Base-by-base conservation (phyloP, 2,113 vertebrate genomes). In the Formicarius rufipectus region DNA sequence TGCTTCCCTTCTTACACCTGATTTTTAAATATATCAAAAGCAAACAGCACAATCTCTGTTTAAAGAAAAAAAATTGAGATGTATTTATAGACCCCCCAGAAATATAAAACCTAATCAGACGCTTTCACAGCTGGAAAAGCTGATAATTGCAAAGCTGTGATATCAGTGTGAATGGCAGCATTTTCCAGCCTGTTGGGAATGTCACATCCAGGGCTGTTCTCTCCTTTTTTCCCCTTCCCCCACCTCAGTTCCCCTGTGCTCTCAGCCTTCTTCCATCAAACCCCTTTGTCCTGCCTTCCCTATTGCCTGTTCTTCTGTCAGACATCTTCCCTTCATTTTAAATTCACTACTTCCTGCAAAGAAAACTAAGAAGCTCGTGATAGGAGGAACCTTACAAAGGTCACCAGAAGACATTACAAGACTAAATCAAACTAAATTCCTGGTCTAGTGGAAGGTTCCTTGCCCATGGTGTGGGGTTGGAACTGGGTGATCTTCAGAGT, bases 91-190 rank as follows among this genome's bases (percentile, higher is more conserved):
- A 92, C 30, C 53, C n/a, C 66, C 53, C 93, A 92, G 92, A 94
- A 94, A 96, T 95, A 95, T 89, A 96, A 96, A 95, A 95, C 92
- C 96, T 96, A 97, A 96, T 97, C 96, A 97, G 95, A 97, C 0
- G n/a, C 96, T 97, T 97, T 97, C 97, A 97, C 97, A 92, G 80
- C 92, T 95, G 91, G 95, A 97, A 96, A 96, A 97, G 95, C 94
- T 97, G 95, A 90, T 97, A 96, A 96, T 97, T 97, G 92, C 96
- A 90, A 92, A 92, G 94, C 95, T 97, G 83, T 92, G 96, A 35
- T 86, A 94, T 30, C 85, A 91, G 87, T 81, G 95, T 87, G 95
- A 95, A 91, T 83, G 72, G 86, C 91, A 95, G 95, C 94, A 81
- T 95, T 96, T 96, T 72, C 76, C 87, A 94, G 91, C 83, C 85